Percentiles rank a stretch among this genome's conserved stretches.
These are phyloP conservation scores for Aporrectodea caliginosa DNA, from an alignment of 1,140 invertebrate genomes.

Conservation along the genomic window DNA sequence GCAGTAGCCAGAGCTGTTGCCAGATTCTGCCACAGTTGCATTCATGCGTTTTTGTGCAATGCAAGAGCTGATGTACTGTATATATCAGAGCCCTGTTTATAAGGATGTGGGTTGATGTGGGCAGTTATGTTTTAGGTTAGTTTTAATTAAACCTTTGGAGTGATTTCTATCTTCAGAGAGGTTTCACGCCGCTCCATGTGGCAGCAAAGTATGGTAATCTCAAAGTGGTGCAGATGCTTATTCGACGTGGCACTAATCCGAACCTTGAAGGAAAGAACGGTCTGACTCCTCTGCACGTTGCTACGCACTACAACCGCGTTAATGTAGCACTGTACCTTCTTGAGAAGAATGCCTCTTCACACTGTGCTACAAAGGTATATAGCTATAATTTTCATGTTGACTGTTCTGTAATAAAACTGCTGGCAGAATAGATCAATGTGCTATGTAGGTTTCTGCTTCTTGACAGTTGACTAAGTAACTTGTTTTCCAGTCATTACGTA, in stretches of 20 bases:
- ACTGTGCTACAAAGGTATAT: constrained; percentile 85
- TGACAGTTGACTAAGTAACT: neutral
- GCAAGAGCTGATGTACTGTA: neutral
- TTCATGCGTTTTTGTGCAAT: neutral
- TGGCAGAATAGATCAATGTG: neutral
- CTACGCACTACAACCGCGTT: constrained; percentile 94
- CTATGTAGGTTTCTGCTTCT: too few relatives aligned
- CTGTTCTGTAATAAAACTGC: neutral
- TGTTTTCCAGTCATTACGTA: neutral
- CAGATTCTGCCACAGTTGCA: neutral
- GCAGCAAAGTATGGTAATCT: constrained; percentile 98
- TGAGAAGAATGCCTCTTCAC: constrained; percentile 86
- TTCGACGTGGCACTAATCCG: constrained; percentile 88
- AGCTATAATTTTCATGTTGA: constrained; percentile 59
- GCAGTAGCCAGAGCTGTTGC: neutral
- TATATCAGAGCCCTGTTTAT: neutral
- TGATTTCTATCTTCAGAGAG: constrained; percentile 94
- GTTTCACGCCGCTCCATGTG: constrained; percentile 95
- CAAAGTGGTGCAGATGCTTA: constrained; percentile 86
- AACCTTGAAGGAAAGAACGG: constrained; percentile 95
- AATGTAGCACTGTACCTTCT: constrained; percentile 85
- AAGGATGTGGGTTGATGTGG: neutral
- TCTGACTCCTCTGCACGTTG: constrained; percentile 87
- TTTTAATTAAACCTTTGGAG: constrained; percentile 77
- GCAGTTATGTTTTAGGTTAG: constrained; percentile 86